Base-by-base conservation (phyloP, 2,113 vertebrate species). In the Fukomys damarensis region DNA sequence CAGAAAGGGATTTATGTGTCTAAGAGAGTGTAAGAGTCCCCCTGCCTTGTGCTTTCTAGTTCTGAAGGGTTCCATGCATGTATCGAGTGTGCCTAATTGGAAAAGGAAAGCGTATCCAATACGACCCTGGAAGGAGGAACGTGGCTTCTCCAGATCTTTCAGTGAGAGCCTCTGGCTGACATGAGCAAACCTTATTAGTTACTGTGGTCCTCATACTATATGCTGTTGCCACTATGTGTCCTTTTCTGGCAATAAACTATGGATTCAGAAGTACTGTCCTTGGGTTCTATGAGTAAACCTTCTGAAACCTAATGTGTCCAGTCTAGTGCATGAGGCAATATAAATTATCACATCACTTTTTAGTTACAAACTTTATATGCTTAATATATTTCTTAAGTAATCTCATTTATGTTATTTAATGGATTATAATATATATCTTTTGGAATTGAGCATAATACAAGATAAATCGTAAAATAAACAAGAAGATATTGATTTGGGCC, bases 341-440 rank as follows among this genome's bases (percentile, higher is more conserved):
- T 56, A 70, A 93, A 66, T 38, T 68, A 24, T 3, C 19, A 16
- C 0, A 66, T 85, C 3, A 59, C 49, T 54, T 95, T 91, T 86
- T 74, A 89, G 43, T 49, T 89, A 65, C 16, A 82, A 10, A 81
- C 61, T 77, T 92, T 77, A 66, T 61, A 80, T 56, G 24, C 17
- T 96, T 77, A 81, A 54, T 91, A 81, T 30, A 76, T 88, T 77
- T 28, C 32, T 92, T 49, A 86, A 94, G 32, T 38, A 93, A 96
- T 87, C 43, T 58, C 22, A 91, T 66, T 93, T 89, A 38, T 70
- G 30, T 94, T 68, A 22, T 63, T 90, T 68, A 86, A 79, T 82
- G 3, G 38, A 24, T 88, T 65, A 54, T 65, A n/a, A 86, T 16
- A 74, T 17, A n/a, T 3, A 68, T 0, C 10, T 59, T 35, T 1